Evolutionary conservation across 37 sponge, comb jelly and placozoan species (phyloP), one percentile per base, ranked within the genome.

Genomic region (Chondrosia reniformis): DNA sequence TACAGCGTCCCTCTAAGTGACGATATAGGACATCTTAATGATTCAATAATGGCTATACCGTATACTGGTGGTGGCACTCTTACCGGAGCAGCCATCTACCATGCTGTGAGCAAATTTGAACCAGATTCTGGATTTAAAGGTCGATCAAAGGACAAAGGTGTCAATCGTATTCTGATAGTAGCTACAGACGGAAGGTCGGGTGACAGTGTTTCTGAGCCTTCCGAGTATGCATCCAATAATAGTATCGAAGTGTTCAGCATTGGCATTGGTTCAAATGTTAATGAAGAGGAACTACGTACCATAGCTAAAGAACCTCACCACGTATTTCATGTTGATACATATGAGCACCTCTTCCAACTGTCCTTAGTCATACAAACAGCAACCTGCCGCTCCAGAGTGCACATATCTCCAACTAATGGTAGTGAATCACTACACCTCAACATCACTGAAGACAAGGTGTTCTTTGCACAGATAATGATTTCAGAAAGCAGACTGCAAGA

Each of bases 201-300:
- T 69, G 72, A 69, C 25, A 25, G 22, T 69, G 72, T 69, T 7
- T 4, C 24, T 1, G 42, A 38, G 17, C 72, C 72, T 25, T 37
- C 72, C 4, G 0, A 40, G 3, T 37, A 41, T 40, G 67, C 72
- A 43, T 25, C 37, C 3, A 44, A 40, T 40, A 39, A 69, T 37
- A 44, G 36, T 24, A 69, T 69, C 72, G 42, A 39, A 24, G 22
- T 69, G 19, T 69, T 69, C 72, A 69, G 72, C 43, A 69, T 69
- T 39, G 72, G 72, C 24, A 69, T 69, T 6, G 72, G 72, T 34
- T 25, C 38, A 22, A 39, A 39, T 38, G 41, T 38, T 6, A 39
- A 69, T 69, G 41, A 69, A 21, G 1, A 69, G 43, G 41, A 69
- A 40, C 43, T 69, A 3, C 4, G 15, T 1, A 24, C 39, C 43